Evolutionary conservation across 2,888 invertebrate species (phyloP), one percentile per base, ranked within the genome.

Genomic region (Spodoptera picta): DNA sequence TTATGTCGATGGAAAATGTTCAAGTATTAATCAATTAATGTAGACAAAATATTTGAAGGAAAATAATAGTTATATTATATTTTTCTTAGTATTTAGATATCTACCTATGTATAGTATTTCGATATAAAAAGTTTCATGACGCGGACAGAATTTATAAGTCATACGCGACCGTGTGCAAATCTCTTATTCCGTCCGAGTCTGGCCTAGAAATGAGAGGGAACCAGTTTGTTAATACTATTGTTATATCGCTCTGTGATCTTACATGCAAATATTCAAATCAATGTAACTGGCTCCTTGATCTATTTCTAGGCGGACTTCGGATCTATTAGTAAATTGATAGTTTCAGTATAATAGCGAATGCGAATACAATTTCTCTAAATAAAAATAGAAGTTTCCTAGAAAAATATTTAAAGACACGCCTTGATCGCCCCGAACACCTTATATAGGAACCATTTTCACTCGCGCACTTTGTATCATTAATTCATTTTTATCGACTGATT

Each of bases 71-170:
- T 56, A 77, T 73, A 80, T 86, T 84, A 86, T 89, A 87, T 90
- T 91, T 91, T 90, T 90, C 86, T 83, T 89, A 87, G 85, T 82
- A 81, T 83, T 81, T 88, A 88, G 86, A 79, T 84, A 84, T 81
- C 73, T 84, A 84, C 81, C 73, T 83, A 83, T 81, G 73, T 84
- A 83, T 84, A 82, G 73, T 79, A 75, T 78, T 79, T 70, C 63
- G 73, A 61, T 73, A 67, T 64, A n/a, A 57, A 68, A 73, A 62
- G 80, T 80, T 58, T 76, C 70, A 27, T 59, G 57, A 49, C 58
- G 70, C 63, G 64, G 46, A 64, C 79, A 76, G 66, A 79, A 67
- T 80, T 69, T 66, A 69, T 68, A 49, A 65, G 48, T 48, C 62
- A 55, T 68, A 79, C 77, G 54, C 53, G 24, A 60, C 4, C 51